Base-by-base conservation (phyloP, 2,113 vertebrate genomes). In the Coturnix japonica region DNA sequence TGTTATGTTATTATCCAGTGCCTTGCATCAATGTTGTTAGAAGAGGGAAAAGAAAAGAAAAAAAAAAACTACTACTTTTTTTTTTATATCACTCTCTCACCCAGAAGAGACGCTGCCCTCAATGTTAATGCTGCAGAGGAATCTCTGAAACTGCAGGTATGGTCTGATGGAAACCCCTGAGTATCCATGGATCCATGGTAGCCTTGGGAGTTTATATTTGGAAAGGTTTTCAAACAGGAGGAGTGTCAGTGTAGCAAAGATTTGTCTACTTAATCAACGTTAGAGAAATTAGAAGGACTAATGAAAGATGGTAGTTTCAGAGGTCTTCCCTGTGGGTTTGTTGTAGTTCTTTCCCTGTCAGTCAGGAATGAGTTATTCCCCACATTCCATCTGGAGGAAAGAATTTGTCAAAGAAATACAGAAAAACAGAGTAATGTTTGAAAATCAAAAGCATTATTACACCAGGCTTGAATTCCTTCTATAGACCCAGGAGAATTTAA, bases 121-220 rank as follows among this genome's bases (percentile, higher is more conserved):
- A 21, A 2, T 25, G 16, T 37, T 67, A 69, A 73, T 51, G 66
- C 56, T 57, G 26, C 41, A 85, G 26, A 33, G n/a, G 37, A 82
- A 57, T 79, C 30, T 74, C 25, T 47, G 67, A 64, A 87, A 60
- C 2, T 30, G 9, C n/a, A 60, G 67, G n/a, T 65, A 25, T 25
- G 22, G 25, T 6, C 15, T 87, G 77, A 60, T 49, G 71, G 56
- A 82, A 83, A 53, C 15, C 51, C 72, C n/a, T 2, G 0, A 41
- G 78, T 33, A 72, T 57, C 53, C 73, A 93, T 94, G 87, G 93
- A 76, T 85, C 72, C 63, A 61, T 37, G 93, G 51, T 43, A 86
- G 83, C 71, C 31, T 28, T 57, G 66, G 35, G 66, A 91, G 70
- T 90, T 89, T 81, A 22, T 70, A 35, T 41, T 46, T 70, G 43